Evolutionary conservation across 1,140 invertebrate genomes (phyloP), one percentile per base, ranked within the genome.

Genomic region (Limonius californicus): DNA sequence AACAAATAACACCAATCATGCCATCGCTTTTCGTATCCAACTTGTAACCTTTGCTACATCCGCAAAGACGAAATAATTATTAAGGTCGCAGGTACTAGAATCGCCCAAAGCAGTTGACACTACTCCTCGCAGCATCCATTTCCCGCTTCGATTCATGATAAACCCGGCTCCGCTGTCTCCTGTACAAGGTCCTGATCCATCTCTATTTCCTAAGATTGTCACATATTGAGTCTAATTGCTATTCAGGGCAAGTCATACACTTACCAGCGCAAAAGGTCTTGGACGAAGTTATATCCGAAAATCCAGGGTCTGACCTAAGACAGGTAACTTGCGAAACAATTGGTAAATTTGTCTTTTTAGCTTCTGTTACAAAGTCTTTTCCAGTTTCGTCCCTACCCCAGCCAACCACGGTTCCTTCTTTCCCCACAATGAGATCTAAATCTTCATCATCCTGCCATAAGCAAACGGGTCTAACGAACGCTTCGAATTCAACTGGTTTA

Each of bases 351-450:
- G 81, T 78, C 70, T 81, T 78, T 53, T 79, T 80, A 0, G 84
- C 80, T 27, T 79, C 72, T 0, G 78, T 74, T 0, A 79, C 76
- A 8, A 81, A 77, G 0, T 67, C 70, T 6, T 77, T 71, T 0
- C 81, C 79, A 1, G 72, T 63, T 64, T 84, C 82, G 62, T 82
- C 82, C 15, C 76, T 75, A 0, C 85, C 85, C 84, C 84, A 87
- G 9, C 84, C 85, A 0, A 82, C 80, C 1, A 76, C 68, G 9
- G 67, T 67, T 59, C 75, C 71, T 45, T 6, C 45, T 39, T 70
- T 68, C 0, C 76, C 76, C 0, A 80, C 70, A 2, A 82, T 54
- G 3, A 57, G 58, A 2, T 77, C 66, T 0, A 83, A 62, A 27
- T 75, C 63, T 2, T 57, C 58, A 27, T 60, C 66, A 0, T 76